Conservation (phyloP, 2,113 vertebrate genomes). For the Platichthys stellatus region DNA sequence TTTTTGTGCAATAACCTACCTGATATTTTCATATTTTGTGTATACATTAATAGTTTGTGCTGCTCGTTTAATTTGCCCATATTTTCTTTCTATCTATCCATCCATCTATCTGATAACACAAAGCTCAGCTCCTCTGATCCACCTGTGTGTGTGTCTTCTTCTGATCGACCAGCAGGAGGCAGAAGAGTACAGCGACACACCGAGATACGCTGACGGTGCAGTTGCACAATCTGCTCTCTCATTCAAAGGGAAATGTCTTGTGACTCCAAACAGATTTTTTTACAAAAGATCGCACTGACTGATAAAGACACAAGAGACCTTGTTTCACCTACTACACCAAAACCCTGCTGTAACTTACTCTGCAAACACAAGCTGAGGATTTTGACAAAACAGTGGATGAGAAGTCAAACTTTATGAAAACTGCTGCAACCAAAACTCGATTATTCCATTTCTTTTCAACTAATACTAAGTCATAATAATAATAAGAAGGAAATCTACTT, state of each 20-base stretch:
- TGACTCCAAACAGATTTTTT: constrained; percentile 58
- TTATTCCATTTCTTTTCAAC: too few relatives aligned
- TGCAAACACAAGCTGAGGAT: not conserved
- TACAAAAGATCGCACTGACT: constrained; percentile 29
- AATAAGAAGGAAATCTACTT: too few relatives aligned
- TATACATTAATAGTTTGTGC: too few relatives aligned
- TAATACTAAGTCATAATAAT: too few relatives aligned
- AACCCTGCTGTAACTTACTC: not conserved
- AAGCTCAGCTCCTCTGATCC: not conserved
- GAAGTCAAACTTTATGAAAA: not conserved
- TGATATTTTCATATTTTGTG: too few relatives aligned
- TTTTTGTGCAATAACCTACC: too few relatives aligned
- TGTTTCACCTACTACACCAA: constrained; percentile 18
- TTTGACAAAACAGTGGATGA: not conserved
- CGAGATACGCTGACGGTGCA: constrained; percentile 29
- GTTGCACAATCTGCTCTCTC: constrained; percentile 30
- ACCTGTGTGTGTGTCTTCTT: not conserved
- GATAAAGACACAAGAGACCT: constrained; percentile 18
- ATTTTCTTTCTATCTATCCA: too few relatives aligned
- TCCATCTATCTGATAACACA: too few relatives aligned
- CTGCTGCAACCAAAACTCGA: too few relatives aligned
- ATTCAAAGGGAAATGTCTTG: constrained; percentile 48
- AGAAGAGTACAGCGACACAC: not conserved
- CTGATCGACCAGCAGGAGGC: constrained; percentile 48
- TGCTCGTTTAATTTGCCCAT: too few relatives aligned